Conservation (phyloP, 2,888 invertebrate genomes). For the Leucophora obtusa region DNA sequence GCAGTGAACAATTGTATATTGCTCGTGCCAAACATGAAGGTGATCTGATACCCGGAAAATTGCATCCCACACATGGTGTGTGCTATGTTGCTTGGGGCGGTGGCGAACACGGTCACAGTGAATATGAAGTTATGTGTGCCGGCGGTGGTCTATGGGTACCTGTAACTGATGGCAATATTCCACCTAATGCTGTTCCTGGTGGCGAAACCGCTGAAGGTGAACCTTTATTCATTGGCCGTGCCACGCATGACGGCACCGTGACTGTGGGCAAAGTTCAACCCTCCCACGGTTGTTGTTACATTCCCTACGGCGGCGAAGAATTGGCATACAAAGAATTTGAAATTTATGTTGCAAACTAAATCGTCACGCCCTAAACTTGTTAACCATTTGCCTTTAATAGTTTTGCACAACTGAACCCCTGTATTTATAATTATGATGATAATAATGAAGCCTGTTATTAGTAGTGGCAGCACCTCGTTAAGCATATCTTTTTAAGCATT, state of each 20-base stretch:
- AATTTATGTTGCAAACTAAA: slow-evolving; percentile 80
- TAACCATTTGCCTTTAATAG: background rate
- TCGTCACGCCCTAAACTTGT: background rate
- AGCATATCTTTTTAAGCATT: slow-evolving; percentile 4
- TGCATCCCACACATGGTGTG: slow-evolving; percentile 83
- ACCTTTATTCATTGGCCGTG: slow-evolving; percentile 87
- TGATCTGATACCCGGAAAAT: slow-evolving; percentile 88
- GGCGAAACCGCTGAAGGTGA: slow-evolving; percentile 89
- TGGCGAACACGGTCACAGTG: slow-evolving; percentile 82
- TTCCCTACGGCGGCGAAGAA: slow-evolving; percentile 89
- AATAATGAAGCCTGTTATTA: slow-evolving; percentile 6
- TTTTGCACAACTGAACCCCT: slow-evolving; percentile 14
- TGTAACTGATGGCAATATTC: slow-evolving; percentile 82
- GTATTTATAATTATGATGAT: background rate
- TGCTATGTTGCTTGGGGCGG: slow-evolving; percentile 90
- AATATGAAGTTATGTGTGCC: slow-evolving; percentile 85
- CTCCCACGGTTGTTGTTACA: slow-evolving; percentile 89
- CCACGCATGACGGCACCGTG: slow-evolving; percentile 86
- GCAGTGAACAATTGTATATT: slow-evolving; percentile 82
- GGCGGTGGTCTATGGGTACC: slow-evolving; percentile 84
- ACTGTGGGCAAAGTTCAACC: slow-evolving; percentile 91
- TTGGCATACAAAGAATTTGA: slow-evolving; percentile 90
- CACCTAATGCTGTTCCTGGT: slow-evolving; percentile 86
- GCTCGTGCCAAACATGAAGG: slow-evolving; percentile 85
- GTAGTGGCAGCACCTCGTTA: slow-evolving; percentile 8